A percentile compares a stretch with the other conserved stretches of the same genome.
phyloP scores from a whole-genome alignment of 2,888 invertebrate species.

The Brenthis ino region DNA sequence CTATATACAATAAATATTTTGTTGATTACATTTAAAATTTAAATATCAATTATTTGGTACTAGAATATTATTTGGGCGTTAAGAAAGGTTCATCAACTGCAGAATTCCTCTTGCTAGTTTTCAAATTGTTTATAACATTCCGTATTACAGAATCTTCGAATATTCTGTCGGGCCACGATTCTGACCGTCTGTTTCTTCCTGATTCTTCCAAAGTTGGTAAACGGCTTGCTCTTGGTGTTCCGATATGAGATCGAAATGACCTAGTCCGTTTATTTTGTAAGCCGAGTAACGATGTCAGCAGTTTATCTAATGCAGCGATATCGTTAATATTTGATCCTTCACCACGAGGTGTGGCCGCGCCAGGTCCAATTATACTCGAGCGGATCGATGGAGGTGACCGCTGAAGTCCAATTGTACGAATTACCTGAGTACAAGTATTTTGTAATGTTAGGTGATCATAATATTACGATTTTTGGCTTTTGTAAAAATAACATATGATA shows the following conservation, averaged over 20 bases:
- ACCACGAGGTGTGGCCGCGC: conserved; percentile 55
- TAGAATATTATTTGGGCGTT: conserved; percentile 61
- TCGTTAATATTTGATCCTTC: conserved; percentile 78
- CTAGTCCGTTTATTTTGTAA: conserved; percentile 59
- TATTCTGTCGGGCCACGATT: conserved; percentile 74
- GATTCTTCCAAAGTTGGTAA: conserved; percentile 56
- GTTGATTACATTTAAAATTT: too few relatives aligned
- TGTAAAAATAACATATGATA: too few relatives aligned
- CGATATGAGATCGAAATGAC: conserved; percentile 64
- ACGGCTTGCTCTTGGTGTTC: conserved; percentile 64
- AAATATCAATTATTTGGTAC: background rate
- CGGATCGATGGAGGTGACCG: conserved; percentile 58
- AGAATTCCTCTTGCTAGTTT: conserved; percentile 60
- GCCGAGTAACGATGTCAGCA: conserved; percentile 83
- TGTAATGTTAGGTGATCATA: too few relatives aligned
- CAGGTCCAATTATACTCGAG: conserved; percentile 61
- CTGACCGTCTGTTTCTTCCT: conserved; percentile 54
- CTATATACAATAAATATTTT: too few relatives aligned
- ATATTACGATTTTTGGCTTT: too few relatives aligned
- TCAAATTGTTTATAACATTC: conserved; percentile 67
- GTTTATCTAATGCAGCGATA: conserved; percentile 84
- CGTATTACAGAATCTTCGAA: conserved; percentile 70
- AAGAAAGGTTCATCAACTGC: conserved; percentile 67
- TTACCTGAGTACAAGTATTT: conserved; percentile 25
- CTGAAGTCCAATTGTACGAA: conserved; percentile 52